Evolutionary conservation across 2,113 vertebrate genomes (phyloP).

Genomic region (Cephalopholis sonnerati): DNA sequence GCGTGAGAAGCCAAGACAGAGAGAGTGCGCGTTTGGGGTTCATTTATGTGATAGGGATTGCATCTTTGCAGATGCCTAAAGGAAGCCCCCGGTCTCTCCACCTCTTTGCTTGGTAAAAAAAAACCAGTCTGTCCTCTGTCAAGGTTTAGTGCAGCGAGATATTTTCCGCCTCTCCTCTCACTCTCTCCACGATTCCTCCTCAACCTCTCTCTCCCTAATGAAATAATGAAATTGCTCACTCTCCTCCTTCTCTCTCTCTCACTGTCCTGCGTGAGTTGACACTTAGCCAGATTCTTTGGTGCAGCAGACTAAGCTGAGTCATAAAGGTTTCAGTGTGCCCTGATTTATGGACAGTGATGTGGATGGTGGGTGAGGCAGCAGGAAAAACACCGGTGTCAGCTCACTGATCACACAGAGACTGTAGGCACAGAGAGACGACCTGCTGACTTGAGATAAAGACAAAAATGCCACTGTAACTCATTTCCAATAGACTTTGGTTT

Average conservation of each 20-base stretch:
- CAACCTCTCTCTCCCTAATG: conserved; percentile 52
- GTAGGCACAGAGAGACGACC: conserved; percentile 35
- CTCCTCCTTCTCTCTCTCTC: background rate
- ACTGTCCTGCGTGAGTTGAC: conserved; percentile 67
- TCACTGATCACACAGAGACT: conserved; percentile 65
- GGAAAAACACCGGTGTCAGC: conserved; percentile 76
- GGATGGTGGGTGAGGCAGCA: conserved; percentile 65
- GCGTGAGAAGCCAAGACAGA: background rate
- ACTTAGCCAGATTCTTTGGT: conserved; percentile 74
- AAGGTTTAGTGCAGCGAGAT: conserved; percentile 70
- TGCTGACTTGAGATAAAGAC: conserved; percentile 61
- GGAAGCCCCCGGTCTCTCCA: conserved; percentile 46
- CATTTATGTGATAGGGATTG: conserved; percentile 39
- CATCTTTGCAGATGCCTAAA: conserved; percentile 51
- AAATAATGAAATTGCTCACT: conserved; percentile 70
- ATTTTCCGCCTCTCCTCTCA: conserved; percentile 18
- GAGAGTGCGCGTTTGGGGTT: background rate
- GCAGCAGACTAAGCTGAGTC: conserved; percentile 78
- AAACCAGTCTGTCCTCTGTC: conserved; percentile 71
- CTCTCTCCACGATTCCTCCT: conserved; percentile 14
- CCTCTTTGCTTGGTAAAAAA: conserved; percentile 50
- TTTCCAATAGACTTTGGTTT: conserved; percentile 4
- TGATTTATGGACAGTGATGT: conserved; percentile 78
- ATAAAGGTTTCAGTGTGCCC: conserved; percentile 68
- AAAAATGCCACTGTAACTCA: background rate